Base-by-base conservation (phyloP, 2,888 invertebrate species). In the Heliconius sara region DNA sequence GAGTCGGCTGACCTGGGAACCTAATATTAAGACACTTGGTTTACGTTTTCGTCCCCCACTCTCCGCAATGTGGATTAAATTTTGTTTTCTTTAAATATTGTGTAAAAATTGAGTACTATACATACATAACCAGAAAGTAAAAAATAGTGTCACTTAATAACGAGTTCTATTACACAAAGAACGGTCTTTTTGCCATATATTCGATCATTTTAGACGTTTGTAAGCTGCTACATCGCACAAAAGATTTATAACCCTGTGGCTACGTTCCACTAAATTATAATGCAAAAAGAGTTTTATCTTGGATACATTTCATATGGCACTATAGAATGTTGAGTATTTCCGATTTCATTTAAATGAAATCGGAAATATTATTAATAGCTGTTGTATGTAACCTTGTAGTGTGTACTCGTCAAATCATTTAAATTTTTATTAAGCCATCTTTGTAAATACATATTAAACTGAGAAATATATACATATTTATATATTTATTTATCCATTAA, bases 301-400 rank as follows among this genome's bases (percentile, higher is more conserved):
- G 60, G 6, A 73, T 39, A 19, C 13, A 57, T 73, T 60, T 22
- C 30, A 13, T 57, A 72, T 57, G 30, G 34, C 22, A 73, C n/a
- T 57, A 25, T 47, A 70, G n/a, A 60, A 60, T 73, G 16, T 60
- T 1, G 57, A 39, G 25, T 60, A 60, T 73, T 73, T 73, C 73
- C 73, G 60, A 30, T 73, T 60, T n/a, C 57, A 60, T 70, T 47
- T 43, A 70, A 47, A n/a, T n/a, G n/a, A n/a, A n/a, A n/a, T n/a
- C n/a, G n/a, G n/a, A n/a, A 25, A 43, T 2, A 6, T 43, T 70
- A 70, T 70, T 70, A 43, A 70, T 70, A 70, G 43, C 12, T 16
- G 47, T 67, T 66, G 22, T 9, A 66, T 66, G 66, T 66, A 30
- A 66, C 9, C 66, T 66, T 66, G 30, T 39, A 39, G 10, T 4